Evolutionary conservation across 2,888 invertebrate genomes (phyloP).

Genomic region (Hipparchia semele): DNA sequence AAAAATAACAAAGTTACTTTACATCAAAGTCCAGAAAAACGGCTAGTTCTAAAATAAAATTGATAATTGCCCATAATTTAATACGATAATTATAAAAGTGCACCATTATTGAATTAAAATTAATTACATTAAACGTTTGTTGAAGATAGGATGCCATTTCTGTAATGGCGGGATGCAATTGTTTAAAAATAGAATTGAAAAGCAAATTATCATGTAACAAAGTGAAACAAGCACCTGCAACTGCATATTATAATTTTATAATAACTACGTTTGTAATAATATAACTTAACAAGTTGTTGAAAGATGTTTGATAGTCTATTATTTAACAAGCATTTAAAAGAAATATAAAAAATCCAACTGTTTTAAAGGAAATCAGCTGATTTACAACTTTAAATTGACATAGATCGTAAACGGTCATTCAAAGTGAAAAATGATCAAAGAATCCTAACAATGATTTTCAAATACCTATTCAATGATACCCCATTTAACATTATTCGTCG

Average conservation of each 20-base stretch:
- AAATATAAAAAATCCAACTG: neutral
- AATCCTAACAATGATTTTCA: too few relatives aligned
- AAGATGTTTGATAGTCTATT: too few relatives aligned
- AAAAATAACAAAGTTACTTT: too few relatives aligned
- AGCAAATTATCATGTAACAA: neutral
- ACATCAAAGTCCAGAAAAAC: neutral
- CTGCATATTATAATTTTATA: neutral
- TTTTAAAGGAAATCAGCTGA: too few relatives aligned
- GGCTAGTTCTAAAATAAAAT: neutral
- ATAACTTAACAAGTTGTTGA: too few relatives aligned
- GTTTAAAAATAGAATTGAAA: neutral
- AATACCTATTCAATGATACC: too few relatives aligned
- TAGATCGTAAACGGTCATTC: too few relatives aligned
- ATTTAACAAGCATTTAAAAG: too few relatives aligned
- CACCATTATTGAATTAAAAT: neutral
- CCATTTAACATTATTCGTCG: too few relatives aligned
- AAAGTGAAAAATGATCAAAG: too few relatives aligned
- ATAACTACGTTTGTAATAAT: neutral
- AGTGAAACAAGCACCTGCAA: neutral
- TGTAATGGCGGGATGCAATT: conserved; percentile 4
- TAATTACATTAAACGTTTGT: neutral
- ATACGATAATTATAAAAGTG: neutral
- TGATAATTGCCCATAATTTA: neutral
- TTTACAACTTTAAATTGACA: too few relatives aligned
- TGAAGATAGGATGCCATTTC: conserved; percentile 1